phyloP scores from a whole-genome alignment of 2,888 invertebrate species.

The Punctoribates punctum region DNA sequence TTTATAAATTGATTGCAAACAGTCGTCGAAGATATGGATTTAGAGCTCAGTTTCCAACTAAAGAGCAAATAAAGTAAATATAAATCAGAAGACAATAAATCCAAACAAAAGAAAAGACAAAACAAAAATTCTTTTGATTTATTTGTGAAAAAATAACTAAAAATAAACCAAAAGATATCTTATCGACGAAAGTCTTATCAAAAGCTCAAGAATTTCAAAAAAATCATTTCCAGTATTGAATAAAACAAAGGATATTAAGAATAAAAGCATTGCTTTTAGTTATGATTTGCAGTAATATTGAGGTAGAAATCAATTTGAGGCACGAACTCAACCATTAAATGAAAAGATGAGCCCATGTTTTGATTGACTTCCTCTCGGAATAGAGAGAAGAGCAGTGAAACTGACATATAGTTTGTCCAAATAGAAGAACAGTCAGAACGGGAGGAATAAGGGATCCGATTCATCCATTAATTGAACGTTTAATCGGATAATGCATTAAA shows the following conservation, averaged over 20 bases:
- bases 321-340: no score
- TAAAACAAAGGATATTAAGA: no score
- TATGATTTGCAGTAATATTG: no score
- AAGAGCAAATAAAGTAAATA: background rate
- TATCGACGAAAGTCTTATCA: no score
- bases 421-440: background rate
- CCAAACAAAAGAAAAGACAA: background rate
- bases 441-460: background rate
- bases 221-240: no score
- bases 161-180: background rate
- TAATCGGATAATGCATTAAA: background rate
- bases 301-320: no score
- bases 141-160: background rate
- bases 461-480: background rate
- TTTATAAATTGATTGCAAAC: no score
- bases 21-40: background rate
- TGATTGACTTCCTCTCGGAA: background rate
- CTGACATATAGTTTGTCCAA: background rate
- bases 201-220: no score
- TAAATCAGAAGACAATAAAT: slow-evolving; percentile 4
- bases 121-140: background rate
- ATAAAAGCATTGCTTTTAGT: no score
- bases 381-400: background rate
- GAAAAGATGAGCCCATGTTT: background rate
- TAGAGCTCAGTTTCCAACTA: background rate